Conservation (phyloP, 2,888 invertebrate genomes). For the Drosophila paracracens region DNA sequence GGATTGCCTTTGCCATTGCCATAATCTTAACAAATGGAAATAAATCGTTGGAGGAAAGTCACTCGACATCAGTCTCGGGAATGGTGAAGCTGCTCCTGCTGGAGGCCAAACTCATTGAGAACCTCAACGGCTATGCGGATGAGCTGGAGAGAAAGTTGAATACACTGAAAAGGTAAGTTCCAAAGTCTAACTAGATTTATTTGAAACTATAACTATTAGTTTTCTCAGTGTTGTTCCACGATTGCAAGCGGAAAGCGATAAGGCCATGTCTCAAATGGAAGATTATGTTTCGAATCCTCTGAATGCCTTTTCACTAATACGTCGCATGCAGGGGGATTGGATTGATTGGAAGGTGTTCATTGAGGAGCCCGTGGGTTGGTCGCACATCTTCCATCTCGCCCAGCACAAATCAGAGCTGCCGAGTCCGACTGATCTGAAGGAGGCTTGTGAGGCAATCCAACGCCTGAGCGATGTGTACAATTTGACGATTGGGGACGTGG, state of each 20-base stretch:
- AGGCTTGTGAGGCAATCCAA: slow-evolving; percentile 95
- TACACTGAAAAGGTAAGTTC: slow-evolving; percentile 62
- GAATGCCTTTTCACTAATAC: slow-evolving; percentile 70
- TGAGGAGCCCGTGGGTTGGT: slow-evolving; percentile 56
- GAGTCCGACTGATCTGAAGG: slow-evolving; percentile 94
- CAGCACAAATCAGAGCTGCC: slow-evolving; percentile 85
- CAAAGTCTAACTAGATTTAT: fast-evolving
- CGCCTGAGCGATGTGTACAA: slow-evolving; percentile 96
- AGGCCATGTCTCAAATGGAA: slow-evolving; percentile 51
- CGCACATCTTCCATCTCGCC: slow-evolving; percentile 26
- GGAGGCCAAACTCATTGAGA: slow-evolving; percentile 67
- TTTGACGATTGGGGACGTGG: slow-evolving; percentile 92
- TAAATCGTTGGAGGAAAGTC: slow-evolving; percentile 43
- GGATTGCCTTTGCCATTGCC: slow-evolving; percentile 52
- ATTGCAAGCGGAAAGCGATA: slow-evolving; percentile 62
- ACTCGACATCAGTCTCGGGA: slow-evolving; percentile 70
- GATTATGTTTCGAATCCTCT: slow-evolving; percentile 78
- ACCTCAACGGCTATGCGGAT: slow-evolving; percentile 62
- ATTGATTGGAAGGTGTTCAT: slow-evolving; percentile 69
- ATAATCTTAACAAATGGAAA: slow-evolving; percentile 8
- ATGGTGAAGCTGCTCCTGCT: slow-evolving; percentile 67
- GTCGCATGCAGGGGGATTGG: slow-evolving; percentile 81
- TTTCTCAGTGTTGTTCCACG: slow-evolving; percentile 48
- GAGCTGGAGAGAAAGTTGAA: slow-evolving; percentile 69
- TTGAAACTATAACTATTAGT: neutral